These are phyloP conservation scores for Mycteria americana DNA, from an alignment of 2,797 vertebrate genomes.

Conservation along the genomic window DNA sequence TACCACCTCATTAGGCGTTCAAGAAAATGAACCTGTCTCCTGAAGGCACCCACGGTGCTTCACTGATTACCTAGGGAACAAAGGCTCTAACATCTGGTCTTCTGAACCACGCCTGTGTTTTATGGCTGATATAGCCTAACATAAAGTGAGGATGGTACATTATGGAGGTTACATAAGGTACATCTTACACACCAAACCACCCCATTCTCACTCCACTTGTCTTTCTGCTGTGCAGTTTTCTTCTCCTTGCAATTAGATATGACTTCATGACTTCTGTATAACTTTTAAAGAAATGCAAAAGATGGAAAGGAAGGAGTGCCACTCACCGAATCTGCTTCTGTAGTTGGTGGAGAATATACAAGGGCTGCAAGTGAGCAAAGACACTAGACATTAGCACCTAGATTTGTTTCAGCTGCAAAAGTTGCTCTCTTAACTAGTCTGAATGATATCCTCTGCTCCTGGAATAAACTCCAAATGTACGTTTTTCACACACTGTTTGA, in stretches of 20 bases:
- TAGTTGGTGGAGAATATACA: not conserved
- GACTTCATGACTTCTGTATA: not conserved
- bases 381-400: not conserved
- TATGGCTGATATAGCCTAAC: not conserved
- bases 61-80: not conserved
- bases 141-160: not conserved
- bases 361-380: slow-evolving; percentile 10
- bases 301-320: not conserved
- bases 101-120: not conserved
- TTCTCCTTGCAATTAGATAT: not conserved
- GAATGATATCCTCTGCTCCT: not conserved
- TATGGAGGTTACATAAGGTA: not conserved
- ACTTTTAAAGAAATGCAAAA: not conserved
- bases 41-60: not conserved
- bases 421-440: not conserved
- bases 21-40: not conserved
- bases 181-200: not conserved
- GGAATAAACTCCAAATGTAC: not conserved
- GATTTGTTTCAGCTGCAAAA: not conserved
- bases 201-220: not conserved
- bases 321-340: slow-evolving; percentile 62
- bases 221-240: not conserved
- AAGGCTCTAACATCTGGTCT: not conserved
- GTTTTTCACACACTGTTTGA: not conserved
- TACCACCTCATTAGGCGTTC: not conserved